These are phyloP conservation scores for Acrocephalus scirpaceus DNA, from an alignment of 2,797 vertebrate genomes.

Conservation along the genomic window DNA sequence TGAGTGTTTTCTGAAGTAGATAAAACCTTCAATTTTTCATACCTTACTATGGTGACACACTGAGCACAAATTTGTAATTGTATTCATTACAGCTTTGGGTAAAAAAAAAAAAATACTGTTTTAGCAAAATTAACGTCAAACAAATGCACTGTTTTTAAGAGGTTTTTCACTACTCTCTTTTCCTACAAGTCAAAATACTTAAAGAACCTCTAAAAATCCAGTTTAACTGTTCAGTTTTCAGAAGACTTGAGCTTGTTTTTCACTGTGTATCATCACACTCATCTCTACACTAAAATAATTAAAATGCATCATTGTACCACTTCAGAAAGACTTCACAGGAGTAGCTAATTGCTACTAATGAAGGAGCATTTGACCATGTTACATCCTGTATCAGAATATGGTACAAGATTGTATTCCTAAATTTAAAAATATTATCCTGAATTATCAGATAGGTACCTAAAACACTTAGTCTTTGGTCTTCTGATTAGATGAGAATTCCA, in stretches of 20 bases:
- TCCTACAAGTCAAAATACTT: neutral
- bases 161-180: neutral
- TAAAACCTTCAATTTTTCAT: neutral
- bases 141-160: accelerated
- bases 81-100: neutral
- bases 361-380: neutral
- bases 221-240: neutral
- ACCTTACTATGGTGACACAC: neutral
- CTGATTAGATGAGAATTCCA: neutral
- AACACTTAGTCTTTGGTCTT: neutral
- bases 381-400: neutral
- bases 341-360: neutral
- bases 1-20: neutral
- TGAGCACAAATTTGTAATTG: neutral
- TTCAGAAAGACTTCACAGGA: neutral
- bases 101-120: neutral
- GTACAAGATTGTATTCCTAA: accelerated
- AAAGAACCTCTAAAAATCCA: neutral
- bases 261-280: neutral
- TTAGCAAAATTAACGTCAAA: neutral
- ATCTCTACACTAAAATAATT: neutral
- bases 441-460: neutral
- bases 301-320: neutral
- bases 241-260: neutral
- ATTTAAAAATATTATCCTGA: neutral